Conservation (phyloP, 1,140 invertebrate species). For the Brachionus rubens region DNA sequence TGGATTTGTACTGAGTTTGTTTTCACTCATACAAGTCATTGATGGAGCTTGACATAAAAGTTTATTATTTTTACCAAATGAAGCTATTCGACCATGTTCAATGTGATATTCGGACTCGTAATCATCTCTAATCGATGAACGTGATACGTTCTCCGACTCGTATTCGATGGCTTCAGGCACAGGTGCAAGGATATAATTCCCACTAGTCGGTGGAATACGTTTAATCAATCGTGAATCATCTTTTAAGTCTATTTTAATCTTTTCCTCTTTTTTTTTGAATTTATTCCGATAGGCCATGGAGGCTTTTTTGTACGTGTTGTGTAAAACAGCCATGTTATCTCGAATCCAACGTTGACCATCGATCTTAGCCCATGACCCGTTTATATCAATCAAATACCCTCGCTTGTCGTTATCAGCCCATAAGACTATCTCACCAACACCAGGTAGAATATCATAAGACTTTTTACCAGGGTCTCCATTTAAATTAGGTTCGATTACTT, state of each 20-base stretch:
- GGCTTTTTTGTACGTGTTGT: conserved; percentile 43
- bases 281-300: conserved; percentile 44
- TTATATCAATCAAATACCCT: conserved; percentile 46
- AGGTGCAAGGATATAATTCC: conserved; percentile 1
- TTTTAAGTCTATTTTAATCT: background rate
- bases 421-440: conserved; percentile 42
- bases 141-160: conserved; percentile 16
- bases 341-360: conserved; percentile 40
- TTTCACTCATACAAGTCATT: background rate
- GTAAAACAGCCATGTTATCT: conserved; percentile 41
- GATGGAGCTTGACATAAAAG: conserved; percentile 14
- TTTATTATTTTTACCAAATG: conserved; percentile 24
- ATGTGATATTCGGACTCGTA: conserved; percentile 19
- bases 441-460: conserved; percentile 43
- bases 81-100: conserved; percentile 20
- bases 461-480: conserved; percentile 23
- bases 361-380: conserved; percentile 46
- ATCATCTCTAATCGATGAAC: conserved; percentile 8
- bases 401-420: conserved; percentile 40
- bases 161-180: conserved; percentile 43
- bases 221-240: conserved; percentile 24
- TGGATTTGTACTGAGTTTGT: background rate
- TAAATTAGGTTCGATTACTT: background rate
- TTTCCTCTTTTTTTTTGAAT: conserved; percentile 44
- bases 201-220: conserved; percentile 24